Evolutionary conservation across 2,888 invertebrate genomes (phyloP).

Genomic region (Drosophila macrothrix): DNA sequence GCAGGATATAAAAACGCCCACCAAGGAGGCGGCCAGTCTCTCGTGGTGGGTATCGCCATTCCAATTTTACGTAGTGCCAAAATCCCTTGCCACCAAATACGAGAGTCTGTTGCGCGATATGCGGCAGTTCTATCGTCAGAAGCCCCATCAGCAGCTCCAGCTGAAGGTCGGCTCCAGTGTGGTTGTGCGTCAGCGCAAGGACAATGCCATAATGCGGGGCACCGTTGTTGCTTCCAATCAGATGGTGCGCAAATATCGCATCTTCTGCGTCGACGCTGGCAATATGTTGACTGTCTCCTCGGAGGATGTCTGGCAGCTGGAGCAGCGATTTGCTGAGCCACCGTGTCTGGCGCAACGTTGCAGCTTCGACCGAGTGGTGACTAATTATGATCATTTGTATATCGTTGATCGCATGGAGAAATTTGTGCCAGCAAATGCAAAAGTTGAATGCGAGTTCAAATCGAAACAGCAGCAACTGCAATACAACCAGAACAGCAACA

Average conservation of each 20-base stretch:
- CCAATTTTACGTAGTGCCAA: slow-evolving; percentile 89
- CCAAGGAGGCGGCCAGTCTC: slow-evolving; percentile 87
- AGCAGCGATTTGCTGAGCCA: slow-evolving; percentile 88
- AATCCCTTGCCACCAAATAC: slow-evolving; percentile 87
- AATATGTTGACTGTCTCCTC: slow-evolving; percentile 88
- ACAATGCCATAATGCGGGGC: slow-evolving; percentile 90
- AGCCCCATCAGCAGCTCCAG: slow-evolving; percentile 74
- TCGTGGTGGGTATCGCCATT: slow-evolving; percentile 92
- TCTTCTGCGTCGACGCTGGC: slow-evolving; percentile 92
- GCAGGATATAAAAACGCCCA: slow-evolving; percentile 86
- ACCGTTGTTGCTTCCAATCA: slow-evolving; percentile 87
- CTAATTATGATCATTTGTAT: slow-evolving; percentile 86
- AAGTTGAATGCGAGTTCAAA: slow-evolving; percentile 81
- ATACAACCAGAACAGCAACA: slow-evolving; percentile 3
- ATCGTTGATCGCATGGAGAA: slow-evolving; percentile 84
- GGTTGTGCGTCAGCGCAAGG: slow-evolving; percentile 89
- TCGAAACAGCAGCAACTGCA: slow-evolving; percentile 47
- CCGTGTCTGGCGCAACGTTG: slow-evolving; percentile 91
- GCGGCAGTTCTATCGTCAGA: slow-evolving; percentile 88
- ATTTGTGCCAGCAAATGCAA: slow-evolving; percentile 80
- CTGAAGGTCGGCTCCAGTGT: slow-evolving; percentile 88
- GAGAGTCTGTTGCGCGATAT: slow-evolving; percentile 89
- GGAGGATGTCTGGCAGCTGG: slow-evolving; percentile 89
- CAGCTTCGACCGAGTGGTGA: slow-evolving; percentile 87
- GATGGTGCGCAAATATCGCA: slow-evolving; percentile 87